Evolutionary conservation across 2,888 invertebrate species (phyloP).

Genomic region (Miltochrista miniata): DNA sequence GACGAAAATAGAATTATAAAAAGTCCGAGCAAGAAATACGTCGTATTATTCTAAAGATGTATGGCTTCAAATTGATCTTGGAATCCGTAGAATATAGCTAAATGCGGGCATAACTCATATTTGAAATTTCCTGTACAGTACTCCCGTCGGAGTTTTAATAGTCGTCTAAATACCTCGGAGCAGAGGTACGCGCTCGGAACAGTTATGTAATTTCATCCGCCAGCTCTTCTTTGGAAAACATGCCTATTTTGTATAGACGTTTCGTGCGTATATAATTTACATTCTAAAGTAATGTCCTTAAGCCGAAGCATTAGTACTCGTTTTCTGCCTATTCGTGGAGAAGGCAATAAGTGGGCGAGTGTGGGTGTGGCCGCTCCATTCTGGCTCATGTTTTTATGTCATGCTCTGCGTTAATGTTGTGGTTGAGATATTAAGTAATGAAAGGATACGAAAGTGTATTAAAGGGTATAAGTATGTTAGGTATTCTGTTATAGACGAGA

Average conservation of each 20-base stretch:
- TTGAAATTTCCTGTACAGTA: slow-evolving; percentile 3
- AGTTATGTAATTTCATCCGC: slow-evolving; percentile 64
- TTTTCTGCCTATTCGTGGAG: slow-evolving; percentile 40
- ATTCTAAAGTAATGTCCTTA: slow-evolving; percentile 45
- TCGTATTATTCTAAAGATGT: too few relatives aligned
- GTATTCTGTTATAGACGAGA: slow-evolving; percentile 9
- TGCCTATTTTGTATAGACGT: slow-evolving; percentile 46
- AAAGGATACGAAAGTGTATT: slow-evolving; percentile 19
- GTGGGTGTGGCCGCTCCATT: slow-evolving; percentile 6
- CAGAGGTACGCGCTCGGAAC: slow-evolving; percentile 51
- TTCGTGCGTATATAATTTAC: slow-evolving; percentile 36
- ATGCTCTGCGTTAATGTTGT: slow-evolving; percentile 19
- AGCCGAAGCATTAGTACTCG: slow-evolving; percentile 43
- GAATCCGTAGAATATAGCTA: slow-evolving; percentile 33
- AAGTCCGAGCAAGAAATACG: too few relatives aligned
- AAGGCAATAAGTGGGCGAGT: slow-evolving; percentile 13
- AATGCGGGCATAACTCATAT: slow-evolving; percentile 43
- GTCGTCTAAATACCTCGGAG: slow-evolving; percentile 61
- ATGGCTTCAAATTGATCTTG: too few relatives aligned
- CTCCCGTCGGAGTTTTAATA: slow-evolving; percentile 65
- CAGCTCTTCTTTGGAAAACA: slow-evolving; percentile 52
- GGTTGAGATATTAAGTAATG: slow-evolving; percentile 34
- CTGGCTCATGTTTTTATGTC: slow-evolving; percentile 26
- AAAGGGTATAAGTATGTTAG: slow-evolving; percentile 17
- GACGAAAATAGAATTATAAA: too few relatives aligned